These are phyloP conservation scores for Heteromormyrus szaboi DNA, from an alignment of 2,797 vertebrate species.

Conservation along the genomic window DNA sequence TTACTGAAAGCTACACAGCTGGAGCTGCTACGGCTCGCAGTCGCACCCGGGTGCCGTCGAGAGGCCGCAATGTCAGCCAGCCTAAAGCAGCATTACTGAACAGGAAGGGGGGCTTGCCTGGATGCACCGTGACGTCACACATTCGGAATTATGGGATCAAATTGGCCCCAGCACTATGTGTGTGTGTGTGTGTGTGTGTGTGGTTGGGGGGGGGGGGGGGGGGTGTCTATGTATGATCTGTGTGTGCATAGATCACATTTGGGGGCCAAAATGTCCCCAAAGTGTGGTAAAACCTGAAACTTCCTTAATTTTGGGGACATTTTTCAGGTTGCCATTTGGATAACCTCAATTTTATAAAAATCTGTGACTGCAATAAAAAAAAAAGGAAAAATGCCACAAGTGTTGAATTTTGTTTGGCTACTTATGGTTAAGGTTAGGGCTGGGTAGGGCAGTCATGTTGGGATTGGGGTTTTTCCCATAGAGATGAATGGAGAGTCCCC, in stretches of 20 bases:
- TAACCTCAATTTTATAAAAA: background rate
- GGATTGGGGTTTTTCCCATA: background rate
- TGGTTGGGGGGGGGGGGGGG: too few relatives aligned
- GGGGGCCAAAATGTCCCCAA: background rate
- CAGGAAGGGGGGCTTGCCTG: background rate
- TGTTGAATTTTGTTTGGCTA: background rate
- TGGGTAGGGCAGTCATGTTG: background rate
- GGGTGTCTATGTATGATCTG: too few relatives aligned
- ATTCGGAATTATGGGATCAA: background rate
- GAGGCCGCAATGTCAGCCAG: background rate
- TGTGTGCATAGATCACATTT: background rate
- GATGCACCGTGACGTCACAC: background rate
- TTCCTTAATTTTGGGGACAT: background rate
- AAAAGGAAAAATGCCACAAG: background rate
- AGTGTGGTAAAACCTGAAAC: background rate
- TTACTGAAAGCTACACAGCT: background rate
- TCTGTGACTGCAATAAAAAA: background rate
- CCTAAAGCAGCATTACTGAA: background rate
- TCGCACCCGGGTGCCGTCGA: too few relatives aligned
- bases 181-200: background rate
- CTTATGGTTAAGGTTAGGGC: background rate
- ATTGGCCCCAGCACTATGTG: background rate
- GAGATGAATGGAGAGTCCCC: background rate
- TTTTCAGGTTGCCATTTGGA: background rate
- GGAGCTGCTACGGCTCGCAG: background rate